Conservation (phyloP, 2,113 vertebrate species). For the Xiphias gladius region DNA sequence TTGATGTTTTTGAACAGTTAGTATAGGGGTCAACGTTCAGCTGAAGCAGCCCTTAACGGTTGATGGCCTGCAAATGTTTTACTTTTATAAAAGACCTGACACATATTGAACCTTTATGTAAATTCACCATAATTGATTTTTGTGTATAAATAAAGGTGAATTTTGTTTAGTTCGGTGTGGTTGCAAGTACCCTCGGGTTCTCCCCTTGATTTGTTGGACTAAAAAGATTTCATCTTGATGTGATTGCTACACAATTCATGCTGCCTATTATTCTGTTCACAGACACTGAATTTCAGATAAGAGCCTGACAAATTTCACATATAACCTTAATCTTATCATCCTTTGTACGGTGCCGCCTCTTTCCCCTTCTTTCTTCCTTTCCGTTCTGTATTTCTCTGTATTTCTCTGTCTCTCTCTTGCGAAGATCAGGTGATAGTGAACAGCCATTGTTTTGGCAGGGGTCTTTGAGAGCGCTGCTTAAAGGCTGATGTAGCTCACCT, state of each 20-base stretch:
- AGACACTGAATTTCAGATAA: slow-evolving; percentile 82
- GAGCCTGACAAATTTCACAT: slow-evolving; percentile 82
- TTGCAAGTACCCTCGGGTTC: slow-evolving; percentile 65
- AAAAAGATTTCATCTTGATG: slow-evolving; percentile 76
- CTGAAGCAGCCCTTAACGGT: background rate
- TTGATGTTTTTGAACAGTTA: slow-evolving; percentile 14
- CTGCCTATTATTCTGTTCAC: slow-evolving; percentile 73
- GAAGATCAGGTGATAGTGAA: slow-evolving; percentile 78
- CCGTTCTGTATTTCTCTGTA: slow-evolving; percentile 46
- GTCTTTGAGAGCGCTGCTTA: slow-evolving; percentile 78
- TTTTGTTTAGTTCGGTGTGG: slow-evolving; percentile 52
- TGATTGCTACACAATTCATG: slow-evolving; percentile 66
- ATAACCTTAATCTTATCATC: slow-evolving; percentile 81
- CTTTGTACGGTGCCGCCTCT: slow-evolving; percentile 65
- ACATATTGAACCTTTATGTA: background rate
- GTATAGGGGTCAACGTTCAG: background rate
- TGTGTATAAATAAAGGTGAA: slow-evolving; percentile 20
- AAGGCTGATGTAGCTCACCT: slow-evolving; percentile 79
- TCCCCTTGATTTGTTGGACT: slow-evolving; percentile 69
- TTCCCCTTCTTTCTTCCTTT: slow-evolving; percentile 42
- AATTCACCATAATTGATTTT: background rate
- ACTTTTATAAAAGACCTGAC: background rate
- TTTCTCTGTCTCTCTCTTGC: slow-evolving; percentile 38
- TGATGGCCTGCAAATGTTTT: slow-evolving; percentile 1
- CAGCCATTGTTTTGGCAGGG: slow-evolving; percentile 80